Evolutionary conservation across 2,797 vertebrate species (phyloP), one percentile per base, ranked within the genome.

Genomic region (Kryptolebias ocellatus): DNA sequence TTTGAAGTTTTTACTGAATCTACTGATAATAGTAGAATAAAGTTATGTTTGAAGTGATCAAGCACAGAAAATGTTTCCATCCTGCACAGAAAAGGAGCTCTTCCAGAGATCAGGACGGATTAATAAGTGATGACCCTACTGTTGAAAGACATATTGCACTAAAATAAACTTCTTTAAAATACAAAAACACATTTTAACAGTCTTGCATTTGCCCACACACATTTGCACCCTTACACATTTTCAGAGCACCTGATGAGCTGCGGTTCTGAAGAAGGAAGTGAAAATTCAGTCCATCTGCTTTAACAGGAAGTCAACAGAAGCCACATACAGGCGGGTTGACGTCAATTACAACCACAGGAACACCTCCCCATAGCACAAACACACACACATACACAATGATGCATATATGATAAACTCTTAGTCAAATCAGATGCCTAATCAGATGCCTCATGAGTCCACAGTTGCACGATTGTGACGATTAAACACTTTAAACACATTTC

Each of bases 281-380:
- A 90, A 89, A 89, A 91, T 79, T 90, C 78, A 72, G 87, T 90
- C 92, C 93, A 94, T 93, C 92, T 94, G 93, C 84, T 89, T 79
- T 74, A 74, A 92, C 85, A 93, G 94, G 94, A 95, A 95, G 93
- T 94, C 86, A 93, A 92, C 93, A 93, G 87, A 89, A 94, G 91
- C 91, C 93, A 79, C 93, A 92, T 80, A 89, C 83, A 89, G 87
- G 85, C 89, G 17, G 69, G 72, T 72, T 94, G 93, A 94, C 93
- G 93, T 94, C 92, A 93, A 94, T 91, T 83, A 90, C 71, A 89
- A 79, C 86, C 92, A 92, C 91, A 92, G 91, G 27, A 86, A 93
- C 91, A 89, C 84, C 86, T 87, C 84, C 85, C 79, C 64, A 85
- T 64, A 71, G 64, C 80, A 72, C 55, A 62, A 60, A 45, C 54